Evolutionary conservation across 2,797 vertebrate genomes (phyloP).

Genomic region (Sebastiscus tertius): DNA sequence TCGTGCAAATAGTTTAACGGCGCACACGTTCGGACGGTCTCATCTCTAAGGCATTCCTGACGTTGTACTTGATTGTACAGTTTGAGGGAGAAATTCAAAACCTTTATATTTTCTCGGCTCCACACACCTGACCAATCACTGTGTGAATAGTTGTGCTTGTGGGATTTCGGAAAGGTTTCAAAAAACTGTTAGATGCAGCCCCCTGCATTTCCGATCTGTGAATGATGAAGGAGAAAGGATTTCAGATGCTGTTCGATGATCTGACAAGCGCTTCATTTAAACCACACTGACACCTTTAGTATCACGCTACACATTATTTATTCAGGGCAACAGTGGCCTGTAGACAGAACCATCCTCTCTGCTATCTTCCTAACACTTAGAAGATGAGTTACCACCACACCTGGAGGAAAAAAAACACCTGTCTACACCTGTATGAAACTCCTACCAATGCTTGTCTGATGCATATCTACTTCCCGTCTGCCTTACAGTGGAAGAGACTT

Average conservation of each 20-base stretch:
- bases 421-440: conserved; percentile 47
- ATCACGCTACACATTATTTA: neutral
- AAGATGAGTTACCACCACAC: conserved; percentile 21
- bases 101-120: neutral
- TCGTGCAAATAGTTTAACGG: neutral
- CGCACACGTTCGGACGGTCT: neutral
- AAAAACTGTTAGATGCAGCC: neutral
- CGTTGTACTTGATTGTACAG: neutral
- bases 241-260: neutral
- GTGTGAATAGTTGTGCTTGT: neutral
- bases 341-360: conserved; percentile 4
- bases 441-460: conserved; percentile 37
- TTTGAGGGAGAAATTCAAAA: neutral
- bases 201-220: neutral
- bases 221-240: neutral
- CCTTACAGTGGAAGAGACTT: conserved; percentile 50
- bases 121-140: neutral
- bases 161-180: neutral
- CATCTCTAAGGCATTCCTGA: neutral
- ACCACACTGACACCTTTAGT: neutral
- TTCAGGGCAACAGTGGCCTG: neutral
- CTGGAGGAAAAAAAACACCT: neutral
- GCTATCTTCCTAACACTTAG: conserved; percentile 13
- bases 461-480: conserved; percentile 44
- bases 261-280: neutral